Evolutionary conservation across 2,113 vertebrate species (phyloP).

Genomic region (Hydropotes inermis): DNA sequence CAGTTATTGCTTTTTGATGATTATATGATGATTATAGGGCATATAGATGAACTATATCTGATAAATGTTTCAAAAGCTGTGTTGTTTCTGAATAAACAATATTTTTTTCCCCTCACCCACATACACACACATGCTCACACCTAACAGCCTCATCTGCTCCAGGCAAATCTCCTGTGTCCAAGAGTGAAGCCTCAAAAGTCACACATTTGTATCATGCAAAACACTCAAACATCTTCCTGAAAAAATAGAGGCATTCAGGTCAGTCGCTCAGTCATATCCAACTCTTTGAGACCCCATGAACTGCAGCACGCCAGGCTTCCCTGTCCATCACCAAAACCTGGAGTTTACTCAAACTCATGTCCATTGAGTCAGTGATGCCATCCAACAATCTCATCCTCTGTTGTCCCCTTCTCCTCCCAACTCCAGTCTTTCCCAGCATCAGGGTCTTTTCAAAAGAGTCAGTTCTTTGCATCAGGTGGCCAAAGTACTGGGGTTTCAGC

Average conservation of each 20-base stretch:
- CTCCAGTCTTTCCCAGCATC: neutral
- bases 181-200: slow-evolving; percentile 90
- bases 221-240: neutral
- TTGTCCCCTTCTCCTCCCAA: neutral
- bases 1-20: neutral
- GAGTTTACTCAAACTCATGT: neutral
- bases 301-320: rapidly evolving
- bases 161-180: slow-evolving; percentile 93
- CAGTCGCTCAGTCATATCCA: neutral
- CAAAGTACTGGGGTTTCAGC: neutral
- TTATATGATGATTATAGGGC: neutral
- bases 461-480: neutral
- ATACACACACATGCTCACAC: neutral
- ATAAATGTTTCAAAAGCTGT: neutral
- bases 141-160: slow-evolving; percentile 89
- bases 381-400: neutral
- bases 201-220: neutral
- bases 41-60: neutral
- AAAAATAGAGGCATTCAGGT: neutral
- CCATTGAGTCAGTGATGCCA: neutral
- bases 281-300: neutral
- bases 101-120: neutral
- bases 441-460: neutral
- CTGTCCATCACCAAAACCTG: neutral
- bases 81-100: neutral